phyloP scores from a whole-genome alignment of 2,113 vertebrate species.

The Kryptolebias marmoratus region DNA sequence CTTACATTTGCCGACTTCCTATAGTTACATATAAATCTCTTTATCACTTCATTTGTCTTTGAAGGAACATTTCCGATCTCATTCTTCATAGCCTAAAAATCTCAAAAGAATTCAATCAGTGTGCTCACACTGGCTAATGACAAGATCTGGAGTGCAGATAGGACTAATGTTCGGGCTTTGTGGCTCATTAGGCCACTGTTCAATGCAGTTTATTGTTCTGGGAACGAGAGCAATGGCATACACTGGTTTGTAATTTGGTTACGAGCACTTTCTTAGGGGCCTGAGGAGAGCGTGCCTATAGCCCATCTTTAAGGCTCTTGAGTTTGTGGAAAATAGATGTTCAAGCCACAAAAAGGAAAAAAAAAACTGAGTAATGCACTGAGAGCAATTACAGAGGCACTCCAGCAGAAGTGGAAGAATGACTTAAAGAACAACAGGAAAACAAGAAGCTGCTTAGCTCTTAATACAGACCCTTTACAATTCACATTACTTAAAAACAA shows the following conservation, averaged over 20 bases:
- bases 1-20: constrained; percentile 15
- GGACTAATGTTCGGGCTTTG: constrained; percentile 31
- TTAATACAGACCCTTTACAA: no score
- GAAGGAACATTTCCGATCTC: constrained; percentile 22
- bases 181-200: constrained; percentile 57
- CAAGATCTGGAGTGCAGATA: constrained; percentile 62
- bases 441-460: background rate
- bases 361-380: constrained; percentile 51
- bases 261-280: constrained; percentile 36
- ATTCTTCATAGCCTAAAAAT: constrained; percentile 27
- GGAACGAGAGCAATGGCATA: constrained; percentile 52
- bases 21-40: constrained; percentile 25
- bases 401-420: constrained; percentile 25
- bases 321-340: constrained; percentile 53
- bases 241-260: constrained; percentile 68
- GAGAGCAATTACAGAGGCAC: constrained; percentile 38
- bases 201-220: constrained; percentile 57
- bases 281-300: constrained; percentile 41
- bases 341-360: constrained; percentile 44
- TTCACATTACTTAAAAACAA: background rate
- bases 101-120: constrained; percentile 33
- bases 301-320: constrained; percentile 31
- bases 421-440: constrained; percentile 31
- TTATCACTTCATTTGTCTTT: constrained; percentile 6
- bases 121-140: constrained; percentile 42